Conservation (phyloP, 2,113 vertebrate species). For the Neodon shergylaensis region DNA sequence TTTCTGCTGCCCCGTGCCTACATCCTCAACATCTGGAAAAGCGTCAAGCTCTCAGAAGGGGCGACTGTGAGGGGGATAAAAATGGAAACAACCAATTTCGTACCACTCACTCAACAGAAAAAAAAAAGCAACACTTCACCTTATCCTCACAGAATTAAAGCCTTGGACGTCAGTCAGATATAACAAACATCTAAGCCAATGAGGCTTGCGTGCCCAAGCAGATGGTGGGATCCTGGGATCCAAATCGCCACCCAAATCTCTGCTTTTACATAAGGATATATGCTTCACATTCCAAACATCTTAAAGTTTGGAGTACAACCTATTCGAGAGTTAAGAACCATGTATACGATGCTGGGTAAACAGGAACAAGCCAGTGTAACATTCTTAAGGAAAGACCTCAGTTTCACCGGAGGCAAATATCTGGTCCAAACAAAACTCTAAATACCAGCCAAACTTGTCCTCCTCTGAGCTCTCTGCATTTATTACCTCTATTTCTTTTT, state of each 20-base stretch:
- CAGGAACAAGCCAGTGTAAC: neutral
- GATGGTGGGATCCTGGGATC: neutral
- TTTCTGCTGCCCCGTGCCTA: neutral
- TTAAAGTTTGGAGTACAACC: neutral
- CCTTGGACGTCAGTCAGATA: neutral
- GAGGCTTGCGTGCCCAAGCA: neutral
- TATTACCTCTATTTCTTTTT: neutral
- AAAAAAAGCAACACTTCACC: neutral
- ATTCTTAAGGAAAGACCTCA: neutral
- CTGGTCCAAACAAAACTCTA: neutral
- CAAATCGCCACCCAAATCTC: neutral
- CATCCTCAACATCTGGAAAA: neutral
- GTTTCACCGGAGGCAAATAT: neutral
- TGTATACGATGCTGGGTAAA: neutral
- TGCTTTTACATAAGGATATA: neutral
- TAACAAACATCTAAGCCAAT: neutral
- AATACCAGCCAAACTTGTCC: neutral
- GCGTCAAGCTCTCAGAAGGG: neutral
- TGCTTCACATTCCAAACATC: neutral
- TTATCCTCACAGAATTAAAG: neutral
- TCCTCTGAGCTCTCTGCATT: neutral
- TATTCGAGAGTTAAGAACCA: fast-evolving
- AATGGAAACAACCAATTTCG: neutral
- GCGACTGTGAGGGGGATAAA: neutral
- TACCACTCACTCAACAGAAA: neutral